phyloP scores from a whole-genome alignment of 1,140 invertebrate species.

The Saccostrea cuccullata region DNA sequence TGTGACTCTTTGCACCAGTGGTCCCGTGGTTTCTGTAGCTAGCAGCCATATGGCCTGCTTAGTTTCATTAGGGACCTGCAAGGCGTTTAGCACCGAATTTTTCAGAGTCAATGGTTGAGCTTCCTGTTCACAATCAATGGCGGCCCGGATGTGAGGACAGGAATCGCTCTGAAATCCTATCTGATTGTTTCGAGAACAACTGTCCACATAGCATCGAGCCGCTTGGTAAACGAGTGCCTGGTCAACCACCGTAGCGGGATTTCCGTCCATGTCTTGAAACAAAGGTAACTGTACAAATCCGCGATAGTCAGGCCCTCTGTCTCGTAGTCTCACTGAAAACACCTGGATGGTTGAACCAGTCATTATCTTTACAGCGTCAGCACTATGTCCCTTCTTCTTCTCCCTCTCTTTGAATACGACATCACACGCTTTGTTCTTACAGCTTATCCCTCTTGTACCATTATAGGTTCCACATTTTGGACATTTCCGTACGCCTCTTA shows the following conservation, averaged over 20 bases:
- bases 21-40: slow-evolving; percentile 83
- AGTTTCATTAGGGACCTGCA: slow-evolving; percentile 83
- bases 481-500: slow-evolving; percentile 87
- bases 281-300: slow-evolving; percentile 87
- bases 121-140: slow-evolving; percentile 84
- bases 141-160: slow-evolving; percentile 86
- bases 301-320: slow-evolving; percentile 85
- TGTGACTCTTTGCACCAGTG: slow-evolving; percentile 87
- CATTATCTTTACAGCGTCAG: slow-evolving; percentile 85
- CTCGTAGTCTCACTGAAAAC: slow-evolving; percentile 85
- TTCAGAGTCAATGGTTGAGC: slow-evolving; percentile 84
- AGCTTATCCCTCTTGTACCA: slow-evolving; percentile 86
- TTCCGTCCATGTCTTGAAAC: slow-evolving; percentile 77
- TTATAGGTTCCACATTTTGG: slow-evolving; percentile 89
- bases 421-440: slow-evolving; percentile 88
- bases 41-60: slow-evolving; percentile 85
- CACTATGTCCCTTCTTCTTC: slow-evolving; percentile 82
- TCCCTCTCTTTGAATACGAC: slow-evolving; percentile 86
- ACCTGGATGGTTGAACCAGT: slow-evolving; percentile 83
- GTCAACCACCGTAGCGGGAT: slow-evolving; percentile 80
- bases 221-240: slow-evolving; percentile 78
- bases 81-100: slow-evolving; percentile 83
- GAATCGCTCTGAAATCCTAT: slow-evolving; percentile 64
- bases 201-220: slow-evolving; percentile 85
- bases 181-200: slow-evolving; percentile 78